Evolutionary conservation across 2,888 invertebrate species (phyloP).

Genomic region (Tipula unca): DNA sequence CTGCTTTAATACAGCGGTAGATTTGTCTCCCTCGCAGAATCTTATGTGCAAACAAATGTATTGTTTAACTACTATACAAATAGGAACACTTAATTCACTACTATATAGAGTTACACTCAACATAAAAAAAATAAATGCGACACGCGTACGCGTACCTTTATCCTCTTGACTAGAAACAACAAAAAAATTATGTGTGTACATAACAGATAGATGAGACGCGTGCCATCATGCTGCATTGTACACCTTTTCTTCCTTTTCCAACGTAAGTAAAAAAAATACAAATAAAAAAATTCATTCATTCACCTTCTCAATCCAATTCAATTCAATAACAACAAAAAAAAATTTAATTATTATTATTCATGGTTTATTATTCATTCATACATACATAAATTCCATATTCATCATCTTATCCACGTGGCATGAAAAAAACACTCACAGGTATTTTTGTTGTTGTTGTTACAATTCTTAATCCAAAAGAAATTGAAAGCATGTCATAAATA

Average conservation of each 20-base stretch:
- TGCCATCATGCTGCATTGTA: background rate
- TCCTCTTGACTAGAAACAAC: background rate
- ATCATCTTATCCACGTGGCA: slow-evolving; percentile 2
- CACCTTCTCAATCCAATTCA: background rate
- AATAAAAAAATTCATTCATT: background rate
- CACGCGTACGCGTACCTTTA: too few relatives aligned
- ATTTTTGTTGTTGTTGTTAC: background rate
- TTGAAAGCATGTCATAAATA: background rate
- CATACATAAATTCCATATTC: background rate
- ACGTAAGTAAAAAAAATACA: background rate
- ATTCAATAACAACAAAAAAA: background rate
- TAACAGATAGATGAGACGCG: background rate
- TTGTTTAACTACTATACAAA: too few relatives aligned
- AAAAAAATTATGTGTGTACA: background rate
- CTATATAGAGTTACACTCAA: too few relatives aligned
- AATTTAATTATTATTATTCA: background rate
- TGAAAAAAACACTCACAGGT: background rate
- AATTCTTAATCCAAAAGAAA: background rate
- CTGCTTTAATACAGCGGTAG: too few relatives aligned
- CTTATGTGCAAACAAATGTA: too few relatives aligned
- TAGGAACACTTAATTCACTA: too few relatives aligned
- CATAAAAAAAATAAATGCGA: background rate
- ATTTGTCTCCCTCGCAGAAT: too few relatives aligned
- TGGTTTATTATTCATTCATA: background rate
- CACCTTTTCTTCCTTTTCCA: background rate